Percentiles rank a stretch among this genome's conserved stretches.
Conservation (phyloP, 2,113 vertebrate genomes). For the Gorsachius goisagi region DNA sequence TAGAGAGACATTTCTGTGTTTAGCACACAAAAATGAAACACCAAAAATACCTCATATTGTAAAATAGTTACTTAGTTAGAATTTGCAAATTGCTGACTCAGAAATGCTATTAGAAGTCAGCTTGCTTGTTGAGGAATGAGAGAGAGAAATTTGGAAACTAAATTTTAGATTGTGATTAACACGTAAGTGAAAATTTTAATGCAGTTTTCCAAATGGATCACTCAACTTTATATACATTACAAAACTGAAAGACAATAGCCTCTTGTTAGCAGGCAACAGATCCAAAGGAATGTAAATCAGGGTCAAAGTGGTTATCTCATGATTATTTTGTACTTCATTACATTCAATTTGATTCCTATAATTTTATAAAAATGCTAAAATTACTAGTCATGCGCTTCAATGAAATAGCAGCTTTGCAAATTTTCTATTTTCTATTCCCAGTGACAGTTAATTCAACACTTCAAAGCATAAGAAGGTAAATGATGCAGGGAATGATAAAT, state of each 20-base stretch:
- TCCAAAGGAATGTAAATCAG: constrained; percentile 12
- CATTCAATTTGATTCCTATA: not conserved
- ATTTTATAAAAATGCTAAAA: constrained; percentile 41
- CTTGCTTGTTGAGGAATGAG: not conserved
- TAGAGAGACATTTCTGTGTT: not conserved
- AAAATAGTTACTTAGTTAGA: not conserved
- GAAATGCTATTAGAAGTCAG: not conserved
- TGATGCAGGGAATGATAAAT: constrained; percentile 84
- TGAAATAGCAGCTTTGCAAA: constrained; percentile 26
- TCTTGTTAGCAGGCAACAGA: not conserved
- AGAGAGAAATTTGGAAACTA: not conserved
- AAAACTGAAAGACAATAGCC: not conserved
- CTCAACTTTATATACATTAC: not conserved
- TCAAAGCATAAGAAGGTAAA: constrained; percentile 81
- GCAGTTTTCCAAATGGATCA: not conserved
- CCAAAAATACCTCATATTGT: not conserved
- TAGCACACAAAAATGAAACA: not conserved
- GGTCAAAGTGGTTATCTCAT: not conserved
- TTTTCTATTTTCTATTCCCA: constrained; percentile 70
- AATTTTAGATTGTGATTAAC: not conserved
- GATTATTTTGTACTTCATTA: constrained; percentile 17
- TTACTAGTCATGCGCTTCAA: constrained; percentile 29
- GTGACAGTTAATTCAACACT: constrained; percentile 85
- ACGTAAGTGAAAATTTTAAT: not conserved
- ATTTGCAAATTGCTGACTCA: not conserved